A percentile compares a stretch with the other conserved stretches of the same genome.
Evolutionary conservation across 2,888 invertebrate genomes (phyloP).

Genomic region (Tortrix viridana): DNA sequence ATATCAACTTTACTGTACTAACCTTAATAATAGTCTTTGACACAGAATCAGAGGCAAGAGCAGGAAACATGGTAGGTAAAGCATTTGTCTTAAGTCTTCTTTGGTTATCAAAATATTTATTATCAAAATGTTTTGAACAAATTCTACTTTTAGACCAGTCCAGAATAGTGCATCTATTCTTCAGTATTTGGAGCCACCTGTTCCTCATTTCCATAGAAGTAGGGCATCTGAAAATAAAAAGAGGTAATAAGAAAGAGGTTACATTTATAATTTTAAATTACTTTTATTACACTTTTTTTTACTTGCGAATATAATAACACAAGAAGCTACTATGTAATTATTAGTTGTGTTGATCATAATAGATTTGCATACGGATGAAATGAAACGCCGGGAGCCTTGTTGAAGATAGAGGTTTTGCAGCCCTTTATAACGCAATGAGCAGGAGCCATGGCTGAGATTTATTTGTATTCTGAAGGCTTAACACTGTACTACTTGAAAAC

Average conservation of each 20-base stretch:
- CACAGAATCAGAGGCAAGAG: slow-evolving; percentile 19
- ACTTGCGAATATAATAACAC: too few relatives aligned
- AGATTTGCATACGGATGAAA: slow-evolving; percentile 64
- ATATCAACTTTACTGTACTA: slow-evolving; percentile 27
- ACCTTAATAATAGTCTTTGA: slow-evolving; percentile 49
- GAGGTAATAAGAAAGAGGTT: slow-evolving; percentile 23
- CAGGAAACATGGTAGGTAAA: slow-evolving; percentile 66
- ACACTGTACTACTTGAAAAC: too few relatives aligned
- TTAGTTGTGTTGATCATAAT: too few relatives aligned
- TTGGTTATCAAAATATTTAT: slow-evolving; percentile 65
- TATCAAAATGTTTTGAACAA: slow-evolving; percentile 74
- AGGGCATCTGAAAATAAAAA: slow-evolving; percentile 61
- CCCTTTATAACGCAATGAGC: slow-evolving; percentile 64
- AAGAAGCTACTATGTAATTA: too few relatives aligned
- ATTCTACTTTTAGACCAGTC: slow-evolving; percentile 71
- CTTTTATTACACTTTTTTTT: not conserved
- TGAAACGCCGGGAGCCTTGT: slow-evolving; percentile 61
- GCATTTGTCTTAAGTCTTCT: slow-evolving; percentile 65
- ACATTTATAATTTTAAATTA: slow-evolving; percentile 9
- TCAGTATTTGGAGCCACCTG: slow-evolving; percentile 67
- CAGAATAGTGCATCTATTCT: slow-evolving; percentile 62
- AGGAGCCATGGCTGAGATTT: slow-evolving; percentile 49
- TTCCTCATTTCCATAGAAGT: slow-evolving; percentile 61
- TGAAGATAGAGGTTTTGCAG: slow-evolving; percentile 65
- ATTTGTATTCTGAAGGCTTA: too few relatives aligned